These are phyloP conservation scores for Brachionus angularis DNA, from an alignment of 1,140 invertebrate species.

Conservation along the genomic window DNA sequence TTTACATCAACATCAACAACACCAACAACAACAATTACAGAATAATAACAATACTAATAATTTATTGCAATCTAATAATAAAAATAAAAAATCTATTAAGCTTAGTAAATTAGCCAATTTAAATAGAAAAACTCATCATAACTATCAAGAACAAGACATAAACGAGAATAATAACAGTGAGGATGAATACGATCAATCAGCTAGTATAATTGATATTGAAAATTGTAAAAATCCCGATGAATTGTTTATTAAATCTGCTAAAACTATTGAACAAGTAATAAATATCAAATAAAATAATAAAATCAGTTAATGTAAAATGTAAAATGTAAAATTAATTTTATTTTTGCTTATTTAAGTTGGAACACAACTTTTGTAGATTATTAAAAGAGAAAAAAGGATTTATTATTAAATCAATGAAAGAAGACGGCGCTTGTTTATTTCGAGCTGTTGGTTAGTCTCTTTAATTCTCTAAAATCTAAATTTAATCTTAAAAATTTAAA, in stretches of 20 bases:
- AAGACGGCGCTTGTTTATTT: constrained; percentile 89
- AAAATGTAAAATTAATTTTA: constrained; percentile 4
- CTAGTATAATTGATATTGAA: background rate
- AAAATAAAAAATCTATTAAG: no score
- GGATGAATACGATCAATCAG: constrained; percentile 34
- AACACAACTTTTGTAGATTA: constrained; percentile 56
- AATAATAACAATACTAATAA: no score
- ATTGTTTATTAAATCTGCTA: constrained; percentile 8
- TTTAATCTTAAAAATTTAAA: background rate
- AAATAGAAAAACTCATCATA: no score
- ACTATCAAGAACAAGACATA: no score
- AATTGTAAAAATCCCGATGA: constrained; percentile 17
- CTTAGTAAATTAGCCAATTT: no score
- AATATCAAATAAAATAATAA: background rate
- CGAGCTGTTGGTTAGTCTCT: constrained; percentile 68
- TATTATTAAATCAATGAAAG: constrained; percentile 78
- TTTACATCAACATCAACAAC: no score
- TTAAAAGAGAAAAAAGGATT: constrained; percentile 64
- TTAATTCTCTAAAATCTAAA: background rate
- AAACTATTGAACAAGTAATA: constrained; percentile 28
- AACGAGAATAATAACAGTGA: constrained; percentile 43
- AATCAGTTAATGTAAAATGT: background rate
- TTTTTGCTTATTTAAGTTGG: constrained; percentile 52
- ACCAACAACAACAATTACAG: no score
- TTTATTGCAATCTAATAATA: no score